These are phyloP conservation scores for Oceanodroma tethys DNA, from an alignment of 2,113 vertebrate species.

Conservation along the genomic window DNA sequence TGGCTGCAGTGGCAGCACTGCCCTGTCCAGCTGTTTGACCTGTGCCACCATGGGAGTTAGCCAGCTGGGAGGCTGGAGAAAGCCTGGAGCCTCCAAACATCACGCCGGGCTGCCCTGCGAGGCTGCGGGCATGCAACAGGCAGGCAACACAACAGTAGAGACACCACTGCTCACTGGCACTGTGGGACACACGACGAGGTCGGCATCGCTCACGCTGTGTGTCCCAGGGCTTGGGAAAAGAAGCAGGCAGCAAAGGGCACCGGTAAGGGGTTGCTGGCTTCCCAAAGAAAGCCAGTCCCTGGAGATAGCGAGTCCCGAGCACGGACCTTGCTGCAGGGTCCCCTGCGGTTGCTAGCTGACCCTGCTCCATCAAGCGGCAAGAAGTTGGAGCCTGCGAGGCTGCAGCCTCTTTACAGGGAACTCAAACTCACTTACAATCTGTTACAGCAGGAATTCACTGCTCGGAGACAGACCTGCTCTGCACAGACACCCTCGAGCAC, in stretches of 20 bases:
- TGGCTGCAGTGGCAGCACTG: background rate
- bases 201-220: accelerated
- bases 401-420: background rate
- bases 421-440: background rate
- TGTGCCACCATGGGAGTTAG: background rate
- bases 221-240: background rate
- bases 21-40: background rate
- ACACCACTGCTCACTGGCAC: background rate
- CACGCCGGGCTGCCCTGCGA: accelerated
- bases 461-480: background rate
- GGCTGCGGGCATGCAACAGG: background rate
- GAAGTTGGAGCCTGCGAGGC: background rate
- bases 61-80: background rate
- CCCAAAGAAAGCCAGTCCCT: background rate
- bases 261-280: background rate
- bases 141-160: background rate
- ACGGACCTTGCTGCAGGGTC: background rate
- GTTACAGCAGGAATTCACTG: background rate
- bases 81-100: background rate
- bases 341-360: background rate
- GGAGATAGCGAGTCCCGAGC: background rate
- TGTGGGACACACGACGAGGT: accelerated
- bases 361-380: background rate
- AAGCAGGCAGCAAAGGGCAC: background rate
- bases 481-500: background rate